phyloP scores from a whole-genome alignment of 2,888 invertebrate genomes.

The Cartodere bifasciata region DNA sequence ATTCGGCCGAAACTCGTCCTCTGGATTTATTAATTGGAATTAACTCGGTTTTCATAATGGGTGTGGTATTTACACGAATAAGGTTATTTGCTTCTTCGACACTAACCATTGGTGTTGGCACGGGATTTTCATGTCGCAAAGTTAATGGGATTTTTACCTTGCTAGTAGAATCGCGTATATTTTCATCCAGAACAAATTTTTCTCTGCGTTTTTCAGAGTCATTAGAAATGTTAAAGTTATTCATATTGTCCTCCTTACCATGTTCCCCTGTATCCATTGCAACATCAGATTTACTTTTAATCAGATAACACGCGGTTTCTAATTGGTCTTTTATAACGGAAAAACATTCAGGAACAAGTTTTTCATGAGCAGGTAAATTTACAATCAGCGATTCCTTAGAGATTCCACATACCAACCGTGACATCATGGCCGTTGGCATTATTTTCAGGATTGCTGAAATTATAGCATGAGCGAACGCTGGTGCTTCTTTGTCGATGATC shows the following conservation, averaged over 20 bases:
- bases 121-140: slow-evolving; percentile 59
- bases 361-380: slow-evolving; percentile 89
- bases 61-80: slow-evolving; percentile 35
- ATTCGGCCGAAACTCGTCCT: slow-evolving; percentile 52
- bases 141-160: slow-evolving; percentile 51
- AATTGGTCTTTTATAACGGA: slow-evolving; percentile 54
- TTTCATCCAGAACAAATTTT: slow-evolving; percentile 6
- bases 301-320: slow-evolving; percentile 70
- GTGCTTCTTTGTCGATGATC: slow-evolving; percentile 65
- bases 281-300: slow-evolving; percentile 45
- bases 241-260: slow-evolving; percentile 38
- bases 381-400: slow-evolving; percentile 69
- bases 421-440: slow-evolving; percentile 84
- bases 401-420: slow-evolving; percentile 74
- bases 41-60: slow-evolving; percentile 20
- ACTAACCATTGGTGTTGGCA: slow-evolving; percentile 67
- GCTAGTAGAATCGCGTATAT: too few species aligned
- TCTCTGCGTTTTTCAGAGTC: too few species aligned
- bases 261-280: slow-evolving; percentile 55
- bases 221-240: too few species aligned
- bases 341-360: slow-evolving; percentile 75
- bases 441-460: slow-evolving; percentile 43
- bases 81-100: slow-evolving; percentile 56
- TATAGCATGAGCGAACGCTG: slow-evolving; percentile 40
- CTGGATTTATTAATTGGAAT: slow-evolving; percentile 34